Evolutionary conservation across 2,113 vertebrate genomes (phyloP).

Genomic region (Zosterops pallidus): DNA sequence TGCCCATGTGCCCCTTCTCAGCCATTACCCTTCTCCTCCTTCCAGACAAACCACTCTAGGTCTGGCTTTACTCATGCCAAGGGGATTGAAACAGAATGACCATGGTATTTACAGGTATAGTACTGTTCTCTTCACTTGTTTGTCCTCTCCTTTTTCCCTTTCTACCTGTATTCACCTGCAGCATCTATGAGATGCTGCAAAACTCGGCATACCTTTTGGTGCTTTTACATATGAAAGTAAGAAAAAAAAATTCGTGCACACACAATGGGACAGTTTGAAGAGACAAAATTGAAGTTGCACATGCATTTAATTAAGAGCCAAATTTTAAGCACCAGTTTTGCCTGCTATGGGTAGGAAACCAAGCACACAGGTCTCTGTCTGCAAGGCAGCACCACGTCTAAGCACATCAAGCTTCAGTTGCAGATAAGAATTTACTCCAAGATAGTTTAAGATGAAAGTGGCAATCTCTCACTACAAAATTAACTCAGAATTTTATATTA

Average conservation of each 20-base stretch:
- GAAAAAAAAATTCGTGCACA: neutral
- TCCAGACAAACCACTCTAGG: neutral
- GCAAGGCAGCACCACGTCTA: neutral
- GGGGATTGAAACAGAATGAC: neutral
- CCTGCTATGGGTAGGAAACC: neutral
- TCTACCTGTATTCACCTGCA: neutral
- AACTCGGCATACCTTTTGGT: neutral
- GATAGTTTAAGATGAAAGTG: neutral
- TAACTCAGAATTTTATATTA: neutral
- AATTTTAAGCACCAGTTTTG: neutral
- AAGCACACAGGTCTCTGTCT: neutral
- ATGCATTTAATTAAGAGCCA: neutral
- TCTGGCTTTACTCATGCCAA: neutral
- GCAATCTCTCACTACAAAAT: neutral
- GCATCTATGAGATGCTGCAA: neutral
- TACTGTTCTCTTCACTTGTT: rapidly evolving
- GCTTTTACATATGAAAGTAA: neutral
- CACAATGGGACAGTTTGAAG: neutral
- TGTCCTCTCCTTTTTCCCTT: neutral
- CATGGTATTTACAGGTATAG: rapidly evolving
- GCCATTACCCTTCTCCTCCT: neutral
- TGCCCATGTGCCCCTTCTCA: neutral
- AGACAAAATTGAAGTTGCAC: neutral
- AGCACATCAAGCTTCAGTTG: neutral
- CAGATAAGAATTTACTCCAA: neutral